These are phyloP conservation scores for Tachysurus vachellii DNA, from an alignment of 2,113 vertebrate species.

Conservation along the genomic window DNA sequence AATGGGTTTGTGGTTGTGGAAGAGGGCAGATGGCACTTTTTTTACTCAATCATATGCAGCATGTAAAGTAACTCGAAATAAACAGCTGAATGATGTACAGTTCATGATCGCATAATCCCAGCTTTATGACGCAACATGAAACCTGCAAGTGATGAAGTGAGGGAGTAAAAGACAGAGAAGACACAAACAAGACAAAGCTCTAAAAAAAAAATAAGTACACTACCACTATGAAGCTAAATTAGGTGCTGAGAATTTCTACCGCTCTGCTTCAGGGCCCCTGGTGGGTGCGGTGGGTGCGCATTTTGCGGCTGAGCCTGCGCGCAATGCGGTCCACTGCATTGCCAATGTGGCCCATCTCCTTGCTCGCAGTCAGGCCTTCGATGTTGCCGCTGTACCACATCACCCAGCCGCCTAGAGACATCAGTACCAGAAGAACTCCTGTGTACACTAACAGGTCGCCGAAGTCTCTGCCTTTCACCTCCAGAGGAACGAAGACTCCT, in stretches of 20 bases:
- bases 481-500: conserved; percentile 81
- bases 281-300: conserved; percentile 54
- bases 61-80: background rate
- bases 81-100: background rate
- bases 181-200: background rate
- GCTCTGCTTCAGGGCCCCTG: conserved; percentile 51
- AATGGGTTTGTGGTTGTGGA: background rate
- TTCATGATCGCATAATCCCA: background rate
- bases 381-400: conserved; percentile 93
- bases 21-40: background rate
- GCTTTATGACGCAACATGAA: background rate
- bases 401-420: conserved; percentile 85
- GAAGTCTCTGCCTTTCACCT: conserved; percentile 79
- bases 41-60: background rate
- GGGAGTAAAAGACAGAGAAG: background rate
- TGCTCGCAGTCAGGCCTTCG: conserved; percentile 68
- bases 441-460: conserved; percentile 87
- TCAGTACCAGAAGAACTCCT: conserved; percentile 79
- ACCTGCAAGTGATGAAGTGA: background rate
- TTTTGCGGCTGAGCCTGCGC: conserved; percentile 73
- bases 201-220: background rate
- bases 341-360: conserved; percentile 70
- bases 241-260: background rate
- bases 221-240: background rate
- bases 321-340: conserved; percentile 72